These are phyloP conservation scores for Odontophorus gujanensis DNA, from an alignment of 2,113 vertebrate genomes.

Conservation along the genomic window DNA sequence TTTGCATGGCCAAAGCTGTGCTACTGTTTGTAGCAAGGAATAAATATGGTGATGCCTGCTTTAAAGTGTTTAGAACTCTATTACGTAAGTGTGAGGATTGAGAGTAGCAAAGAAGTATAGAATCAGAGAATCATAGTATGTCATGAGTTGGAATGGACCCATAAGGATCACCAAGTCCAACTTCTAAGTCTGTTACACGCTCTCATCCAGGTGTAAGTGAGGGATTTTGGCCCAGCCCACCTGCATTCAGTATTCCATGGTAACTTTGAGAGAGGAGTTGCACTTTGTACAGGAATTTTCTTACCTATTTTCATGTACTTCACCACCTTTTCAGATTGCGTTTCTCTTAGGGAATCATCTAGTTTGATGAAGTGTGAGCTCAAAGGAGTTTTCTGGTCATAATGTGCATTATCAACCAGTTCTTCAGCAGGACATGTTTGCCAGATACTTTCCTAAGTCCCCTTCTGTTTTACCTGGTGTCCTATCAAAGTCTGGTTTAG, in stretches of 20 bases:
- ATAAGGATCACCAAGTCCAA: too few relatives aligned
- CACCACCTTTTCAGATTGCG: background rate
- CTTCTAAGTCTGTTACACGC: background rate
- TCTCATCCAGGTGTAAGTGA: constrained; percentile 3
- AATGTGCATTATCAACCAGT: background rate
- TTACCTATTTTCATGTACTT: background rate
- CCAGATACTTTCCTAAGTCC: background rate
- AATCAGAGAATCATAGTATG: too few relatives aligned
- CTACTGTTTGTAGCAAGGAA: constrained; percentile 1
- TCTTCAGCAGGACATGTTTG: background rate
- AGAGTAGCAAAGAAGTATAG: background rate
- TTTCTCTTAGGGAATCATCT: background rate
- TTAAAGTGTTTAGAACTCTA: background rate
- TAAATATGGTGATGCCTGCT: background rate
- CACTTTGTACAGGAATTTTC: background rate
- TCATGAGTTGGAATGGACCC: too few relatives aligned
- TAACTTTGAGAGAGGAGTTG: background rate
- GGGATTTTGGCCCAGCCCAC: background rate
- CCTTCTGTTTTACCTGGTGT: background rate
- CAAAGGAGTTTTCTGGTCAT: background rate
- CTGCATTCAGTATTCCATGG: background rate
- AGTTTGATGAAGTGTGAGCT: background rate
- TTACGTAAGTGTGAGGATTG: background rate
- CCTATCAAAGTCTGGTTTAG: background rate
- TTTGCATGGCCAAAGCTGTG: background rate